These are phyloP conservation scores for Neogobius melanostomus DNA, from an alignment of 2,113 vertebrate genomes.

Conservation along the genomic window DNA sequence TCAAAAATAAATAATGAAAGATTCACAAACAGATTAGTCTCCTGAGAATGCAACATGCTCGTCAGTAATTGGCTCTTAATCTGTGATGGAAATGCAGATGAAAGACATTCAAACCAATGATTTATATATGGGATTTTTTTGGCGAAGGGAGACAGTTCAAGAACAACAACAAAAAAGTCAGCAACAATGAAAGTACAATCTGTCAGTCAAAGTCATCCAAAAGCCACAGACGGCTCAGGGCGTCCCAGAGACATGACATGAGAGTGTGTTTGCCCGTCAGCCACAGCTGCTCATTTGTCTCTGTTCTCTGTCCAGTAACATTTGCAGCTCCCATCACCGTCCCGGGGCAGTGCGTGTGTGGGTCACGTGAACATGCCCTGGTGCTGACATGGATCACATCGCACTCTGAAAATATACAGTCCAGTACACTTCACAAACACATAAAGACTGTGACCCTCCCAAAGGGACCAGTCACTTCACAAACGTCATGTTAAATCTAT, in stretches of 20 bases:
- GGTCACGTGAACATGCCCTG: slow-evolving; percentile 35
- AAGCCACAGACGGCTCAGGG: slow-evolving; percentile 17
- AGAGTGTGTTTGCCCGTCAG: slow-evolving; percentile 6
- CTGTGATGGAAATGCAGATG: too few relatives aligned
- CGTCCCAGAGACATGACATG: slow-evolving; percentile 20
- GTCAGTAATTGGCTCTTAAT: too few relatives aligned
- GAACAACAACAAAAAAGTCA: not conserved
- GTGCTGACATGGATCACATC: slow-evolving; percentile 59
- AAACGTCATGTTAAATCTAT: not conserved
- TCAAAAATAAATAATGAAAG: too few relatives aligned
- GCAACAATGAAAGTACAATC: not conserved
- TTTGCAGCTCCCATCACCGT: slow-evolving; percentile 42
- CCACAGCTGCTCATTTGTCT: not conserved
- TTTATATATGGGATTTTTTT: too few relatives aligned
- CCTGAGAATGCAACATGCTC: too few relatives aligned
- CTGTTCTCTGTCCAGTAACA: slow-evolving; percentile 47
- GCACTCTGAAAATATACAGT: slow-evolving; percentile 41
- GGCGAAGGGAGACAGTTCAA: not conserved
- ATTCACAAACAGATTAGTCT: too few relatives aligned
- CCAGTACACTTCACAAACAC: slow-evolving; percentile 33
- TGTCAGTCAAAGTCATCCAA: not conserved
- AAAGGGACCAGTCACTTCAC: not conserved
- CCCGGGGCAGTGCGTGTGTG: slow-evolving; percentile 9
- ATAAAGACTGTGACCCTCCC: not conserved
- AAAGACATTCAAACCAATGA: too few relatives aligned